Evolutionary conservation across 2,797 vertebrate genomes (phyloP).

Genomic region (Loriculus beryllinus): DNA sequence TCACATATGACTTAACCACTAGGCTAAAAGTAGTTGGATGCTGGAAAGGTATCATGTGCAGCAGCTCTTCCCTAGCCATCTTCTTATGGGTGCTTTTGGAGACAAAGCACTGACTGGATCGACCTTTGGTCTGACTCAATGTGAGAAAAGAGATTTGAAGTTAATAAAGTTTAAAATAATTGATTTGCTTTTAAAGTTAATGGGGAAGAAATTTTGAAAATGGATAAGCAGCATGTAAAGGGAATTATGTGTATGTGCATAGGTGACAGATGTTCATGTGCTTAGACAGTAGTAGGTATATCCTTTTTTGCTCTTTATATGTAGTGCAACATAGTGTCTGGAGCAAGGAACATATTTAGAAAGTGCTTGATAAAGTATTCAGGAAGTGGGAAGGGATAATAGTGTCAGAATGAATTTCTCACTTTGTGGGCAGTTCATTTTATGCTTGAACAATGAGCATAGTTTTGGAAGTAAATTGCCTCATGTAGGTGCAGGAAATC

Average conservation of each 20-base stretch:
- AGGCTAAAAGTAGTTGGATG: background rate
- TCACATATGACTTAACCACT: background rate
- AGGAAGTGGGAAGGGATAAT: background rate
- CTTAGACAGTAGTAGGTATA: background rate
- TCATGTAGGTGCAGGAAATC: background rate
- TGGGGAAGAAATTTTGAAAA: background rate
- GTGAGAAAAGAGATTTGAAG: background rate
- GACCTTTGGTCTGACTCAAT: background rate
- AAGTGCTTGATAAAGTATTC: background rate
- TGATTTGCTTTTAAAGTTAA: constrained; percentile 1
- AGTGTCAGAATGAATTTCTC: background rate
- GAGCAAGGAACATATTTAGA: background rate
- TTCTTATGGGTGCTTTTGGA: background rate
- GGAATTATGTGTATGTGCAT: background rate
- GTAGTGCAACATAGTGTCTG: background rate
- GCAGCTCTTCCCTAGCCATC: background rate
- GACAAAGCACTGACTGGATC: background rate
- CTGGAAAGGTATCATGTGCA: background rate
- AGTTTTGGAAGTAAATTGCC: background rate
- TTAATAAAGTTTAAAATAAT: background rate
- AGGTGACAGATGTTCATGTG: background rate
- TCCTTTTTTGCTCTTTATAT: background rate
- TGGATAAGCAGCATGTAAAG: background rate
- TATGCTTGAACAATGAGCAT: background rate
- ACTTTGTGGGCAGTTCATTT: background rate